Conservation (phyloP, 2,113 vertebrate species). For the Corythornis madagascariensis region DNA sequence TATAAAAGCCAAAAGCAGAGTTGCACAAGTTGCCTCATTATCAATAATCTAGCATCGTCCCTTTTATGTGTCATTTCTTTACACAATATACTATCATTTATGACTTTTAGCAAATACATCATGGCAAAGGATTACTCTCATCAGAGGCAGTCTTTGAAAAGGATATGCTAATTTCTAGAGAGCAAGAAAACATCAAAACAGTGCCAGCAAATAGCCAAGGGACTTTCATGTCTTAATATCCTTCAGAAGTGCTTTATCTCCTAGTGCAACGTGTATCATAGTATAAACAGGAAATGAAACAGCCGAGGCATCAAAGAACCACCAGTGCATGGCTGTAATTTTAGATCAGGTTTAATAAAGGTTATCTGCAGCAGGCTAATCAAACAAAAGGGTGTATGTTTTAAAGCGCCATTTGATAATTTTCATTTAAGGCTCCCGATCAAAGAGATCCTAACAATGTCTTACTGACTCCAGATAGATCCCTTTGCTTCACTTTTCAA, state of each 20-base stretch:
- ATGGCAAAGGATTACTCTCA: constrained; percentile 91
- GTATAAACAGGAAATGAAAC: constrained; percentile 91
- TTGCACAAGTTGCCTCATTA: constrained; percentile 84
- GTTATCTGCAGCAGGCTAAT: constrained; percentile 91
- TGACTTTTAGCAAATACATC: constrained; percentile 91
- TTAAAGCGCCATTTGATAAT: constrained; percentile 88
- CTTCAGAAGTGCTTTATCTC: constrained; percentile 96
- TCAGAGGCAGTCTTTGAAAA: constrained; percentile 88
- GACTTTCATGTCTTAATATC: constrained; percentile 96
- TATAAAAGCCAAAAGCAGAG: constrained; percentile 80
- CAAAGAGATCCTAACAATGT: constrained; percentile 82
- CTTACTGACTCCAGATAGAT: constrained; percentile 67
- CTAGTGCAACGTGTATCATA: constrained; percentile 86
- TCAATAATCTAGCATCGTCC: constrained; percentile 87
- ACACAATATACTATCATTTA: constrained; percentile 90
- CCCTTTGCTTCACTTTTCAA: constrained; percentile 64
- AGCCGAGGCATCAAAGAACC: constrained; percentile 87
- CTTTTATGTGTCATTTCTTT: constrained; percentile 91
- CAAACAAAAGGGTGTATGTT: constrained; percentile 87
- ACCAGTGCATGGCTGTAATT: constrained; percentile 86
- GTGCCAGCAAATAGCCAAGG: constrained; percentile 94
- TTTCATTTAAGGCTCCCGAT: constrained; percentile 86
- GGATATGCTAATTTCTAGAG: constrained; percentile 97
- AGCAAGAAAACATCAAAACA: constrained; percentile 98
- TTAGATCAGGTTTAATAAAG: constrained; percentile 95